A percentile compares a stretch with the other conserved stretches of the same genome.
phyloP scores from a whole-genome alignment of 2,113 vertebrate genomes.

The Capra hircus region DNA sequence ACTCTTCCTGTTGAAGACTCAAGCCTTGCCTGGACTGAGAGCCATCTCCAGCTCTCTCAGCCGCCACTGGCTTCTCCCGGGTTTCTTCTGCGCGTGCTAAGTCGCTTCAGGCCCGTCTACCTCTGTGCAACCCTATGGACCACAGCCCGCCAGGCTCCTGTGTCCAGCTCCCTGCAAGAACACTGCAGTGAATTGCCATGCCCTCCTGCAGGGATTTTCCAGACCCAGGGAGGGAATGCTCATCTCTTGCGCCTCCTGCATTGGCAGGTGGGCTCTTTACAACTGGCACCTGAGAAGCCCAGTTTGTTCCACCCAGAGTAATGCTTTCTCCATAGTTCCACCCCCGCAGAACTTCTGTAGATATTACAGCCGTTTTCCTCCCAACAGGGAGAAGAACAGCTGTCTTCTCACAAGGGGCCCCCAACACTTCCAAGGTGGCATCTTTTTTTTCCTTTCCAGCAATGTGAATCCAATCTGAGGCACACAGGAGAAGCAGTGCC shows the following conservation, averaged over 20 bases:
- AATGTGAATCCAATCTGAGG: not conserved
- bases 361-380: not conserved
- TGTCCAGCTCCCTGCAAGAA: not conserved
- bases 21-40: not conserved
- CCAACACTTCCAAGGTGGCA: not conserved
- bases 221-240: accelerated
- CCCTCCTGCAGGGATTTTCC: not conserved
- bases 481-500: not conserved
- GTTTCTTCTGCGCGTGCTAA: not conserved
- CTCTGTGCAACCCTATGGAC: not conserved
- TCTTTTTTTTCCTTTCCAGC: not conserved
- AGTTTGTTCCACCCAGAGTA: not conserved
- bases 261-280: not conserved
- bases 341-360: not conserved
- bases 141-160: not conserved
- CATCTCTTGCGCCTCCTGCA: accelerated
- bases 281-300: not conserved
- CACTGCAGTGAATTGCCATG: accelerated
- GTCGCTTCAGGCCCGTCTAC: not conserved
- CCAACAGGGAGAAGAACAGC: not conserved
- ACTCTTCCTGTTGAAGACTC: not conserved
- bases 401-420: not conserved
- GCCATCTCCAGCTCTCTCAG: not conserved
- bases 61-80: not conserved
- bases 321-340: not conserved